Evolutionary conservation across 2,888 invertebrate species (phyloP), one percentile per base, ranked within the genome.

Genomic region (Petrophora chlorosata): DNA sequence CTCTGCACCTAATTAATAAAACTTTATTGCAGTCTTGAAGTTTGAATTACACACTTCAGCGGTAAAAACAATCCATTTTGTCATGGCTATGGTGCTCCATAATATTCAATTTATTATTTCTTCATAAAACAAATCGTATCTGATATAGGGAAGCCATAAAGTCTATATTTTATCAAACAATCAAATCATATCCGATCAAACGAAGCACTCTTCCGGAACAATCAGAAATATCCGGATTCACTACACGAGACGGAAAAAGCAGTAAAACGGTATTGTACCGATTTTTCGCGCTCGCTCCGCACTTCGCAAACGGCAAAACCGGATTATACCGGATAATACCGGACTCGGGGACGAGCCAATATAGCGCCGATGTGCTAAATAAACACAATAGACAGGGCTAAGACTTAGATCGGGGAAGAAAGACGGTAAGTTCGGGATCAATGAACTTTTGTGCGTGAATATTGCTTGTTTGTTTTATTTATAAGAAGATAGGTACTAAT

Each of bases 291-390:
- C 35, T 36, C 38, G 15, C 19, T 49, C 8, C 23, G 43, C 22
- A 30, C 36, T n/a, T 32, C 26, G 26, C 28, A 38, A 47, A 53
- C 46, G 35, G 32, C 30, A 40, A 38, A 53, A 53, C 53, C 40
- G 59, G 59, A 59, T 59, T 59, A 59, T 41, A 22, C 45, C 46
- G 39, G 55, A 47, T 55, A 42, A 50, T 58, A 58, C 53, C 47
- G 53, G 59, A 56, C 53, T 28, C 13, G 19, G 29, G 25, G 44
- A 23, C 22, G 29, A 36, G 45, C 44, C 58, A 48, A 55, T 55
- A 53, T 44, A 59, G 55, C 43, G 47, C 48, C 48, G 49, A 55
- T 53, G 41, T 29, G 46, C 46, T 38, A 49, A 52, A 58, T 35
- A 42, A 54, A 56, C 35, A 51, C 32, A 47, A 45, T 35, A 28